Evolutionary conservation across 2,888 invertebrate species (phyloP).

Genomic region (Lysandra bellargus): DNA sequence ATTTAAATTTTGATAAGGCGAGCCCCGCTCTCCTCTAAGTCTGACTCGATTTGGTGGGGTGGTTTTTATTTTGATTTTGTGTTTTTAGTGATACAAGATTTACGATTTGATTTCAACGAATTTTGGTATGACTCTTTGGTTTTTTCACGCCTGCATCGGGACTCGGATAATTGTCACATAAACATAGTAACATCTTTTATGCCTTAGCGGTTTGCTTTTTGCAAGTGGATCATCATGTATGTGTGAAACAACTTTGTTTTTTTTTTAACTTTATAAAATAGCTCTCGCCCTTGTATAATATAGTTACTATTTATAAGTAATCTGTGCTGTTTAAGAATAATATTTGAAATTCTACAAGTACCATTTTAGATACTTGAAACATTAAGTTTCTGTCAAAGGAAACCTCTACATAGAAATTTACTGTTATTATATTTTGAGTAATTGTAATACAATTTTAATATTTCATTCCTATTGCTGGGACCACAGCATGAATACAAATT

Average conservation of each 20-base stretch:
- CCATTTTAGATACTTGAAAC: not conserved
- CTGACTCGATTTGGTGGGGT: constrained; percentile 59
- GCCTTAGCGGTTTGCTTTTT: constrained; percentile 6
- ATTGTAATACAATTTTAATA: constrained; percentile 45
- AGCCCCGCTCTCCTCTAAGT: constrained; percentile 75
- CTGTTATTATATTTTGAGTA: not conserved
- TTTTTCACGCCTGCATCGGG: constrained; percentile 39
- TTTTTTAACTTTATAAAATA: not conserved
- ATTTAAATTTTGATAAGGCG: constrained; percentile 81
- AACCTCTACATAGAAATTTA: not conserved
- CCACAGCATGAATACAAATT: constrained; percentile 63
- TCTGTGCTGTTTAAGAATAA: not conserved
- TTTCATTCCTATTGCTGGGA: constrained; percentile 66
- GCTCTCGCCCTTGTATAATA: not conserved
- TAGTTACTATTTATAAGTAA: not conserved
- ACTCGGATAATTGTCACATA: constrained; percentile 28
- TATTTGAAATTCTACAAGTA: not conserved
- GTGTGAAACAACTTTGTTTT: not conserved
- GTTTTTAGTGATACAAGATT: constrained; percentile 54
- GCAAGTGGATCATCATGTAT: not conserved
- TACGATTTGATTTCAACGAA: constrained; percentile 44
- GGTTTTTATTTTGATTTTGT: constrained; percentile 65
- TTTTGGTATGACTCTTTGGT: constrained; percentile 36
- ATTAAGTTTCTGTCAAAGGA: not conserved
- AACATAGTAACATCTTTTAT: constrained; percentile 12